These are phyloP conservation scores for Micrasema longulum DNA, from an alignment of 1,140 invertebrate species.

Conservation along the genomic window DNA sequence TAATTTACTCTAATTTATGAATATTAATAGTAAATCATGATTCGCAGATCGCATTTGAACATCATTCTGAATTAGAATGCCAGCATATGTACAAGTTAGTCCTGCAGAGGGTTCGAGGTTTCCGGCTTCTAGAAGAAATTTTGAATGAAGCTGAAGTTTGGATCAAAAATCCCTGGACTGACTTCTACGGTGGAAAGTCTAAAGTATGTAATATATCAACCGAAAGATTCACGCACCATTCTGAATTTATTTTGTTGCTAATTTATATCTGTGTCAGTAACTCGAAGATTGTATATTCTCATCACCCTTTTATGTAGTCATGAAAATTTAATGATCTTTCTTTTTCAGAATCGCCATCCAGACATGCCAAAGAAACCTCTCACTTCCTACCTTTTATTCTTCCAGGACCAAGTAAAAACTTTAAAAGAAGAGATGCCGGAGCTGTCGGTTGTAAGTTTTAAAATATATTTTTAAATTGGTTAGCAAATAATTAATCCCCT, in stretches of 20 bases:
- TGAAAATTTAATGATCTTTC: too few relatives aligned
- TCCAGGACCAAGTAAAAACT: not conserved
- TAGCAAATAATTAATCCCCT: too few relatives aligned
- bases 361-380: conserved; percentile 67
- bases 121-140: conserved; percentile 65
- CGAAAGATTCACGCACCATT: too few relatives aligned
- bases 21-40: too few relatives aligned
- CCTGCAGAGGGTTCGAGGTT: conserved; percentile 62
- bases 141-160: conserved; percentile 65
- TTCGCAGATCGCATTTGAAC: conserved; percentile 60
- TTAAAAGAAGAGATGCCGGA: conserved; percentile 10
- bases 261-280: too few relatives aligned
- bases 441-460: conserved; percentile 2
- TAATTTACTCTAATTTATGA: too few relatives aligned
- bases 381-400: conserved; percentile 62
- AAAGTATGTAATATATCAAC: too few relatives aligned
- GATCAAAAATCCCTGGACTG: conserved; percentile 63
- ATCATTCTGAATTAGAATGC: conserved; percentile 62
- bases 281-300: too few relatives aligned
- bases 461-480: too few relatives aligned
- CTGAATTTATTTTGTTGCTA: too few relatives aligned
- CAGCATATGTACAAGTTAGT: conserved; percentile 63
- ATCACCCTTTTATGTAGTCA: too few relatives aligned
- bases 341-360: conserved; percentile 62
- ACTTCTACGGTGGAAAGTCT: conserved; percentile 58